Evolutionary conservation across 2,113 vertebrate genomes (phyloP).

Genomic region (Hypanus sabinus): DNA sequence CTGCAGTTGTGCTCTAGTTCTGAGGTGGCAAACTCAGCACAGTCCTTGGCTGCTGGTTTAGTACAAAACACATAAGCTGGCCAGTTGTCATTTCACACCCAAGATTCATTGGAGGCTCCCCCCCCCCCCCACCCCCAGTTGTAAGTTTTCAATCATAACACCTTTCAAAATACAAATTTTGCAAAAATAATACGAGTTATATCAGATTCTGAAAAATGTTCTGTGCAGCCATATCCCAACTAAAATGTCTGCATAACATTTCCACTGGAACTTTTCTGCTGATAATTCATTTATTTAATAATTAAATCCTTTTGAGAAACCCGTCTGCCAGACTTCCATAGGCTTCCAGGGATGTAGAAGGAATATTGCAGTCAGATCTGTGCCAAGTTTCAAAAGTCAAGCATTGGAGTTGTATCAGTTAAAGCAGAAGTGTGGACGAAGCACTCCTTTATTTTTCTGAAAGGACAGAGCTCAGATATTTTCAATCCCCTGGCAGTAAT

Average conservation of each 20-base stretch:
- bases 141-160: background rate
- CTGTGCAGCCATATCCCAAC: background rate
- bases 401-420: background rate
- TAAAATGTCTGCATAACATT: conserved; percentile 46
- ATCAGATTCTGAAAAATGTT: background rate
- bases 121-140: background rate
- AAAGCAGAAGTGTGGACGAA: background rate
- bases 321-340: conserved; percentile 45
- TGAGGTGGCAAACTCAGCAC: background rate
- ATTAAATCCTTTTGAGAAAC: conserved; percentile 46
- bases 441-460: background rate
- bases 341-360: conserved; percentile 40
- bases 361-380: background rate
- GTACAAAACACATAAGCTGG: background rate
- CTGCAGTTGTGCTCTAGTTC: background rate
- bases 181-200: background rate
- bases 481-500: conserved; percentile 30
- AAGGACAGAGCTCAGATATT: conserved; percentile 20
- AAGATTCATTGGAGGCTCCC: background rate
- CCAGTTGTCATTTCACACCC: background rate
- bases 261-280: conserved; percentile 45
- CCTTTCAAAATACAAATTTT: background rate
- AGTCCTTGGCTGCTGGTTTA: background rate
- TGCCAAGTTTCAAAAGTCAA: conserved; percentile 29
- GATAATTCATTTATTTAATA: conserved; percentile 48